phyloP scores from a whole-genome alignment of 1,140 invertebrate species.

The Hylaeus anthracinus region DNA sequence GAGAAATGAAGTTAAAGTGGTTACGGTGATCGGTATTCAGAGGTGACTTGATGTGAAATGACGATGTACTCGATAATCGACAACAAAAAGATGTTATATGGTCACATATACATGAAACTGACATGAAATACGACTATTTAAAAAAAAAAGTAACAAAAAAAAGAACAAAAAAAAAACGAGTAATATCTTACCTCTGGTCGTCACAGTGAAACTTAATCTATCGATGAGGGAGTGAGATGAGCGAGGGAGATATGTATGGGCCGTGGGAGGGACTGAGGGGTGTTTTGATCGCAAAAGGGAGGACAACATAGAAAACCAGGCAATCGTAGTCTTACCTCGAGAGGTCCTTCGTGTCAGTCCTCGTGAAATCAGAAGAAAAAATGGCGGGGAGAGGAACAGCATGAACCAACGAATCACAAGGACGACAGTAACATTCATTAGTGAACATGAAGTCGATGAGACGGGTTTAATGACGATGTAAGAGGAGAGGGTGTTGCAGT shows the following conservation, averaged over 20 bases:
- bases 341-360: conserved; percentile 40
- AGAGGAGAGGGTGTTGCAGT: conserved; percentile 12
- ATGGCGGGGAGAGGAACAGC: not conserved
- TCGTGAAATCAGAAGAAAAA: conserved; percentile 27
- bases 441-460: conserved; percentile 59
- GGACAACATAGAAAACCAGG: conserved; percentile 49
- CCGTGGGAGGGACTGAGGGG: not conserved
- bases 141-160: not conserved
- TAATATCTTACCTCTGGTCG: conserved; percentile 48
- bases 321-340: conserved; percentile 50
- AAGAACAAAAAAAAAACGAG: conserved; percentile 6
- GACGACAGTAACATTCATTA: conserved; percentile 57
- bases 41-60: conserved; percentile 15
- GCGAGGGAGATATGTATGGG: not conserved
- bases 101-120: not conserved
- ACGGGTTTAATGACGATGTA: conserved; percentile 47
- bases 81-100: not conserved
- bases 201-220: conserved; percentile 44
- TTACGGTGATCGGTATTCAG: not conserved
- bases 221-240: conserved; percentile 23
- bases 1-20: conserved; percentile 13
- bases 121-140: conserved; percentile 1
- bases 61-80: conserved; percentile 19
- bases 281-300: conserved; percentile 12
- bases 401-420: conserved; percentile 47